These are phyloP conservation scores for Leptinotarsa texana DNA, from an alignment of 1,140 invertebrate species.

Conservation along the genomic window DNA sequence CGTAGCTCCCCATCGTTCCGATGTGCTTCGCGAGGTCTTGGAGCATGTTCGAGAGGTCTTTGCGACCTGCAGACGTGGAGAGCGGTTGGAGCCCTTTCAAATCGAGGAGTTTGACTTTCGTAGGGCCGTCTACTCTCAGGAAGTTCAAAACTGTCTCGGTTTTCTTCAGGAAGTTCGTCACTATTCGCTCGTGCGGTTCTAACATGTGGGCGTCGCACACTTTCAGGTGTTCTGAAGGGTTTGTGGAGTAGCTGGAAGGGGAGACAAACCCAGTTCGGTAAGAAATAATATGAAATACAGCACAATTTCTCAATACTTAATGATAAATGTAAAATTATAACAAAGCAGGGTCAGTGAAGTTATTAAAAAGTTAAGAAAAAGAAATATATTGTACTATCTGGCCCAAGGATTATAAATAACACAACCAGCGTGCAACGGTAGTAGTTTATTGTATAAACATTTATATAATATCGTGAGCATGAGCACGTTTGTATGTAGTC, in stretches of 20 bases:
- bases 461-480: no score
- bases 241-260: constrained; percentile 65
- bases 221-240: constrained; percentile 61
- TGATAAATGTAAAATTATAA: no score
- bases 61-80: constrained; percentile 36
- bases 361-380: no score
- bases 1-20: constrained; percentile 63
- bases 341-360: no score
- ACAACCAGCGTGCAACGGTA: no score
- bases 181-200: neutral
- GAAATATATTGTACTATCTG: no score
- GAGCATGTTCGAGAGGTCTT: constrained; percentile 45
- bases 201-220: constrained; percentile 36
- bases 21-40: constrained; percentile 56
- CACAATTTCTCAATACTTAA: no score
- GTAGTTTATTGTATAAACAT: no score
- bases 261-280: no score
- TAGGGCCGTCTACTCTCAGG: neutral
- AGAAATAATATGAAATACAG: no score
- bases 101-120: neutral
- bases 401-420: no score
- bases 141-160: constrained; percentile 11
- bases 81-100: constrained; percentile 33
- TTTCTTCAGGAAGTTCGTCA: constrained; percentile 22
- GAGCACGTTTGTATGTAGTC: no score